Evolutionary conservation across 1,140 invertebrate species (phyloP), one percentile per base, ranked within the genome.

Genomic region (Rhagoletis pomonella): DNA sequence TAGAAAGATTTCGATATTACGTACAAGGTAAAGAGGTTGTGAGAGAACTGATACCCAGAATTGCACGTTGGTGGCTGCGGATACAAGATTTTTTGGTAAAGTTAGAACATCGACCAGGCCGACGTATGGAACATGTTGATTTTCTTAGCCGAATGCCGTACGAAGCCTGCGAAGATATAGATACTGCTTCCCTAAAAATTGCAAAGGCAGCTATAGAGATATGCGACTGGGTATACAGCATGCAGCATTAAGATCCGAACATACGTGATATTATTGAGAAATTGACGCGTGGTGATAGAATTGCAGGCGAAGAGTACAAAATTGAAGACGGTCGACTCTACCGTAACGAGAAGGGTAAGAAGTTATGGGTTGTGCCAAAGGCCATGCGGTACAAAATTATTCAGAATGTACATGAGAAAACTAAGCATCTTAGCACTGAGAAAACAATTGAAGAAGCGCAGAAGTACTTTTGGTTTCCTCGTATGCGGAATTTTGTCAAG

Each of bases 21-120:
- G 85, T 94, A 0, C 87, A 91, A 47, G 93, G 92, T 6, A 91
- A 90, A 55, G 6, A 90, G 42, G 93, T 93, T 84, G 92, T 90
- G 85, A 89, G 87, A 85, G 90, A 93, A 42, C 73, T 92, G 10
- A 50, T 86, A 4, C 85, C 89, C 1, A 88, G 90, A 84, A 90
- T 93, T 7, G 92, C 91, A 14, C 87, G 90, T 81, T 93, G 91
- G 91, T 89, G 88, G 87, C 84, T 93, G 65, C 86, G 92, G 4
- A 87, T 89, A 29, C 84, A 88, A 42, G 88, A 89, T 89, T 69
- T 77, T 87, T 17, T n/a, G n/a, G 19, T 88, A 3, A 73, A 88
- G 39, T 86, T 89, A 17, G 50, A 86, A 44, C 88, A 89, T 69
- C 86, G 88, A 44, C 9, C 87, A 44, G 77, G 86, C n/a, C 14